These are phyloP conservation scores for Colletes gigas DNA, from an alignment of 1,140 invertebrate genomes.

Conservation along the genomic window DNA sequence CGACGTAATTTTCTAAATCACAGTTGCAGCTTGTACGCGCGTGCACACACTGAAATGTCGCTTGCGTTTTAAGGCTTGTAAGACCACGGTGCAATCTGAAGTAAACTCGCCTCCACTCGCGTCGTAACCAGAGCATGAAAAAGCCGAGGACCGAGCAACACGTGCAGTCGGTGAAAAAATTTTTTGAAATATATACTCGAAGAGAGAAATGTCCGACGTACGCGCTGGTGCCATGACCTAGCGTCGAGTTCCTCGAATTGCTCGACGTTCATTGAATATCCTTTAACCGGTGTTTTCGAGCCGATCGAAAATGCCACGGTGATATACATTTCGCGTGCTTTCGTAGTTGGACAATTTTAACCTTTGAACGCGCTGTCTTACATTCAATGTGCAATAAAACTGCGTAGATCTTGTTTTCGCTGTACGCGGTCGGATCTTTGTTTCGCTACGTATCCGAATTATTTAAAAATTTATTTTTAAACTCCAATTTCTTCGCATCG, in stretches of 20 bases:
- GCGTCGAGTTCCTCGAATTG: conserved; percentile 29
- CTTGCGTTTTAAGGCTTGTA: conserved; percentile 42
- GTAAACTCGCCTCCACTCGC: conserved; percentile 56
- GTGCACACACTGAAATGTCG: conserved; percentile 46
- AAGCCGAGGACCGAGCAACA: conserved; percentile 61
- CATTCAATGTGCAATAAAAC: not conserved
- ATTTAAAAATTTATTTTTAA: too few relatives aligned
- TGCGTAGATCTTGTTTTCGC: not conserved
- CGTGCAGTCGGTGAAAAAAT: conserved; percentile 38
- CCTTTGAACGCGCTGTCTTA: not conserved
- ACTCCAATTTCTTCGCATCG: too few relatives aligned
- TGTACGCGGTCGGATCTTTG: too few relatives aligned
- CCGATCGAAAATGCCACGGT: conserved; percentile 25
- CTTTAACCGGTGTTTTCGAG: conserved; percentile 16
- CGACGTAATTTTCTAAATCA: conserved; percentile 12
- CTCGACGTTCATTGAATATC: conserved; percentile 30
- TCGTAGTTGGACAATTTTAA: conserved; percentile 4
- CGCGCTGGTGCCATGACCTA: conserved; percentile 21
- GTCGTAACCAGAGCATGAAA: conserved; percentile 71
- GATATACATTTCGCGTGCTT: conserved; percentile 41
- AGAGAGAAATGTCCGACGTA: not conserved
- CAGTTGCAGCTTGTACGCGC: not conserved
- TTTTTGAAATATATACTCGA: conserved; percentile 7
- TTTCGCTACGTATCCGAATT: too few relatives aligned
- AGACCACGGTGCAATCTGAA: conserved; percentile 39